phyloP scores from a whole-genome alignment of 2,113 vertebrate species.

The Pluvialis apricaria region DNA sequence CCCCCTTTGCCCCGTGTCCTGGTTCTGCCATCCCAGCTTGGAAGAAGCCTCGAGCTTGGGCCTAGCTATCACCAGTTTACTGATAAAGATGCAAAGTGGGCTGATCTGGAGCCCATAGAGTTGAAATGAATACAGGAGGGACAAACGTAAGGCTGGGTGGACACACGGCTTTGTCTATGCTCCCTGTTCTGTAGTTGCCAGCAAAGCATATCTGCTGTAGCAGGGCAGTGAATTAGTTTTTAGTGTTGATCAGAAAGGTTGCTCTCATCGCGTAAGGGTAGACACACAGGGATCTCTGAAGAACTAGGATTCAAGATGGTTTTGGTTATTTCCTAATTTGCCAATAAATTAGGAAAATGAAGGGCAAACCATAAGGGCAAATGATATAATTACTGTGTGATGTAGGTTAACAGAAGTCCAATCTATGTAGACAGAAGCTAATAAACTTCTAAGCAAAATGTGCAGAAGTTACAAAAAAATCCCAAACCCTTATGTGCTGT shows the following conservation, averaged over 20 bases:
- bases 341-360: neutral
- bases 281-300: neutral
- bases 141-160: neutral
- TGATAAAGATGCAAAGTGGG: too few species aligned
- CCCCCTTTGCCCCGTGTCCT: neutral
- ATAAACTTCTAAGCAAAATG: neutral
- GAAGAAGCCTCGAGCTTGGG: neutral
- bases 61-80: too few species aligned
- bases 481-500: too few species aligned
- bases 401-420: neutral
- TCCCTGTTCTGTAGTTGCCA: neutral
- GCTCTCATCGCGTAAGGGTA: neutral
- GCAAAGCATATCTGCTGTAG: neutral
- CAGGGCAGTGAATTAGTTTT: neutral
- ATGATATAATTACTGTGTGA: neutral
- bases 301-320: neutral
- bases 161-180: neutral
- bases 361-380: neutral
- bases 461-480: neutral
- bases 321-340: neutral
- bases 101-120: neutral
- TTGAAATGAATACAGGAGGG: neutral
- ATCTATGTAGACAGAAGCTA: neutral
- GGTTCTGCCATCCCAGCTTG: neutral
- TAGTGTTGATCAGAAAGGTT: neutral